Base-by-base conservation (phyloP, 2,797 vertebrate species). In the Corythornis leucogaster region DNA sequence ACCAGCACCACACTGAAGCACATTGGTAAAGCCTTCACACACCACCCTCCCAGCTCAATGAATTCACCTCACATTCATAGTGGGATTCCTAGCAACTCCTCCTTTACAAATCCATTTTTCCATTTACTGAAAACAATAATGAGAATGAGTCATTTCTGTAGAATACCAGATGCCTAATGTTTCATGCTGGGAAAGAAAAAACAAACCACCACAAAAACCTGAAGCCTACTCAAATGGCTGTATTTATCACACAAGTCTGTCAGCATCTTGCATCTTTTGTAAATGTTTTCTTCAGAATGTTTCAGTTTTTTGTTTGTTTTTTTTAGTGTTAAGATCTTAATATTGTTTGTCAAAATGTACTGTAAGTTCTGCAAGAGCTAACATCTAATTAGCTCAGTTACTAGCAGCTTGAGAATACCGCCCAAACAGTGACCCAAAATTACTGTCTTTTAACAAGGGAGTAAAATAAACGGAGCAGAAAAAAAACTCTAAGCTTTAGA, bases 61-160 rank as follows among this genome's bases (percentile, higher is more conserved):
- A 83, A 87, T 86, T 92, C 89, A 90, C 78, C 70, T 82, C 84
- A 62, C 74, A 89, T 58, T 87, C 89, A 80, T 75, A 64, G 38
- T 4, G 51, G 43, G 87, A 88, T 80, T 73, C 92, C 69, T 73
- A 85, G 80, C 81, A 88, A 62, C 83, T 89, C 67, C 53, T 74
- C 55, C 90, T 93, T 68, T 86, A 89, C 46, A 84, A 90, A 84
- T 74, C 76, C 42, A 67, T 83, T 87, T 87, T 58, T 62, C 68
- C 45, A 50, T 93, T 93, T 94, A 90, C 38, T 85, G 80, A 77
- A 89, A 95, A 94, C 63, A 93, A 88, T 92, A 69, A 74, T 25
- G 35, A 75, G 64, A 92, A 46, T 90, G 84, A 96, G 86, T 95
- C 75, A 95, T 58, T 93, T 75, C 58, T 85, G 74, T 69, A 94